Conservation (phyloP, 2,888 invertebrate genomes). For the Apotomis turbidana region DNA sequence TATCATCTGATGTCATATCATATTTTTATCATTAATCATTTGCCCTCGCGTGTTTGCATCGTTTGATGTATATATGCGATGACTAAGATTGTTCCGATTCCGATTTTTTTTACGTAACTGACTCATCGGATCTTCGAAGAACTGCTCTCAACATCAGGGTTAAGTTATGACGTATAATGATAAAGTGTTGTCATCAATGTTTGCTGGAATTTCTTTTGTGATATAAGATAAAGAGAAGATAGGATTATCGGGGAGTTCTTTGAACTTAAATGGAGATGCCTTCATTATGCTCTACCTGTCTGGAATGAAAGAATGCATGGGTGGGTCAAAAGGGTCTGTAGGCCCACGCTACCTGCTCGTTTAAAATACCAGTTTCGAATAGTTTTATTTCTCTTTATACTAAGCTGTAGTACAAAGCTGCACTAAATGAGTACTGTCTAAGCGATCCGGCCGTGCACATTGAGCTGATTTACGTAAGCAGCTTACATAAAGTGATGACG, state of each 20-base stretch:
- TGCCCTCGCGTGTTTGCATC: neutral
- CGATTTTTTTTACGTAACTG: conserved; percentile 12
- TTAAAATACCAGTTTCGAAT: conserved; percentile 20
- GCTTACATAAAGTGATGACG: conserved; percentile 74
- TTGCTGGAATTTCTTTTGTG: neutral
- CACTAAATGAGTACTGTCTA: conserved; percentile 21
- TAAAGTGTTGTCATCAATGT: conserved; percentile 5
- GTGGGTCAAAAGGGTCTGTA: conserved; percentile 17
- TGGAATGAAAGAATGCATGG: neutral
- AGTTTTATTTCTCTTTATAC: conserved; percentile 19
- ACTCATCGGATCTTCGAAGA: conserved; percentile 24
- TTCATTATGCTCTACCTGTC: conserved; percentile 10
- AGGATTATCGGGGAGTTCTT: conserved; percentile 6
- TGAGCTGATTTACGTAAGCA: conserved; percentile 66
- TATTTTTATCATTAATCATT: conserved; percentile 35
- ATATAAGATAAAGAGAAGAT: conserved; percentile 10
- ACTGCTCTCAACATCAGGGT: conserved; percentile 17
- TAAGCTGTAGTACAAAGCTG: conserved; percentile 28
- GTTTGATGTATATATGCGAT: conserved; percentile 17
- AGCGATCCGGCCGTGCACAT: conserved; percentile 46
- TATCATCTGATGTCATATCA: conserved; percentile 39
- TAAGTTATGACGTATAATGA: conserved; percentile 7
- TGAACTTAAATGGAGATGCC: neutral
- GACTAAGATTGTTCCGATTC: conserved; percentile 19
- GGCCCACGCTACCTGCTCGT: conserved; percentile 28